Conservation (phyloP, 1,140 invertebrate genomes). For the silkworm (Bombyx mori) region ASM3026992v2 NC_085125.1:6933001-6933500, state of each 20-base stretch:
- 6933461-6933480: too few relatives aligned
- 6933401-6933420: too few relatives aligned
- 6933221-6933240: background rate
- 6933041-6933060: conserved; percentile 31
- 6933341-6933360: too few relatives aligned
- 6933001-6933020: conserved; percentile 36
- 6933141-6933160: conserved; percentile 47
- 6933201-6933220: conserved; percentile 36
- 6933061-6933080: conserved; percentile 10
- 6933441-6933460: too few relatives aligned
- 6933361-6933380: too few relatives aligned
- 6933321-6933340: too few relatives aligned
- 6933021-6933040: conserved; percentile 23
- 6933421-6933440: too few relatives aligned
- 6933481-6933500: too few relatives aligned
- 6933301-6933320: too few relatives aligned
- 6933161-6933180: conserved; percentile 50
- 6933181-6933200: conserved; percentile 50
- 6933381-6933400: too few relatives aligned
- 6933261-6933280: background rate
- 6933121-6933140: conserved; percentile 72
- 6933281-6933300: too few relatives aligned
- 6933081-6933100: conserved; percentile 42
- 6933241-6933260: background rate
- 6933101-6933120: conserved; percentile 72